A percentile compares a stretch with the other conserved stretches of the same genome.
Conservation (phyloP, 2,113 vertebrate genomes). For the Tragulus kanchil region DNA sequence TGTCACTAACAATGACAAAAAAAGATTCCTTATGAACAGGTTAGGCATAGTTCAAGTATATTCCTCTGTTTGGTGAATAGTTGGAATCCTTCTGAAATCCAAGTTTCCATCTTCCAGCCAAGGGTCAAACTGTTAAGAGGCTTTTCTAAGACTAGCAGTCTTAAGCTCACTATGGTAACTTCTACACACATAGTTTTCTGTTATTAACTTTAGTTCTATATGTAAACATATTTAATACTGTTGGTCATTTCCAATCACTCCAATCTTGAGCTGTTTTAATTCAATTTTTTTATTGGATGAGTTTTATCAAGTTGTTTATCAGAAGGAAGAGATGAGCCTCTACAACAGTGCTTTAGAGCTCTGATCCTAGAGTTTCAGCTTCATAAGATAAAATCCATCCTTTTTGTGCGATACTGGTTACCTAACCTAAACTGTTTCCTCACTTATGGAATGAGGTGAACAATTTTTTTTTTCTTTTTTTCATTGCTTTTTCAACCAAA, state of each 20-base stretch:
- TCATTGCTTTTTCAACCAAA: background rate
- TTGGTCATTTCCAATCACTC: background rate
- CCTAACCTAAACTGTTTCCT: background rate
- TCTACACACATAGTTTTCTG: background rate
- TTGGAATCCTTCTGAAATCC: background rate
- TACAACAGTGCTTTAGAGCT: background rate
- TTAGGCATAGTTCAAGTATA: background rate
- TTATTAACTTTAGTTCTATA: background rate
- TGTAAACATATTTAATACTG: background rate
- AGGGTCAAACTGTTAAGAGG: background rate
- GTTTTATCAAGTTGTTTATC: background rate
- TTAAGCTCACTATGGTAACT: background rate
- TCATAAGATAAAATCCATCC: background rate
- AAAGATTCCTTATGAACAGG: background rate
- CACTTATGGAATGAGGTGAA: background rate
- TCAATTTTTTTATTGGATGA: background rate
- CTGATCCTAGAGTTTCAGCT: background rate
- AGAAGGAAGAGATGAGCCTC: background rate
- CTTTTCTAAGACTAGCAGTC: background rate
- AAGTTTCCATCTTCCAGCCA: background rate
- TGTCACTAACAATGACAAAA: no score
- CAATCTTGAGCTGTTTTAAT: conserved; percentile 14
- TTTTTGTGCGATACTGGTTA: background rate
- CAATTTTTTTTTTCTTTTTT: background rate
- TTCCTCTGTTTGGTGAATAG: background rate